These are phyloP conservation scores for Poeciliopsis occidentalis DNA, from an alignment of 2,113 vertebrate species.

Conservation along the genomic window DNA sequence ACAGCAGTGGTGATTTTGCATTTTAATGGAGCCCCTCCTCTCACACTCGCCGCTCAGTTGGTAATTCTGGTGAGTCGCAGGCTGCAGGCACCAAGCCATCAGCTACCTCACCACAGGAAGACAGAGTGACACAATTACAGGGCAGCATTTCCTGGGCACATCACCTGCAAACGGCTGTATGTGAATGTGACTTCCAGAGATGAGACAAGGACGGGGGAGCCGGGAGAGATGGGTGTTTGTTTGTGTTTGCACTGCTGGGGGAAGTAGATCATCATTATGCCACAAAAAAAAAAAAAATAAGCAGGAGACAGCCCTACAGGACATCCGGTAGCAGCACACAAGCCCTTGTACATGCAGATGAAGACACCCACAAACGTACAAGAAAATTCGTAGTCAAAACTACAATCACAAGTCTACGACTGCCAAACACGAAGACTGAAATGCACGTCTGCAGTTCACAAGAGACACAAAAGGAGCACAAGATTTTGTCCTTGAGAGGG, in stretches of 20 bases:
- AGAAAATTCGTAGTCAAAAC: constrained; percentile 10
- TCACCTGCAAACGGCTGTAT: constrained; percentile 71
- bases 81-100: constrained; percentile 48
- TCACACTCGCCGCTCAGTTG: constrained; percentile 39
- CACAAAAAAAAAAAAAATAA: constrained; percentile 16
- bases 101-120: constrained; percentile 65
- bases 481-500: constrained; percentile 76
- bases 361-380: background rate
- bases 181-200: constrained; percentile 64
- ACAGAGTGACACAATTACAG: constrained; percentile 73
- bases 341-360: constrained; percentile 11
- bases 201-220: constrained; percentile 21
- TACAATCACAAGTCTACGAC: background rate
- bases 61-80: constrained; percentile 67
- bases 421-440: constrained; percentile 6
- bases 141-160: constrained; percentile 66
- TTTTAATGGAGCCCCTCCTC: constrained; percentile 73
- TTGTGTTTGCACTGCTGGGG: constrained; percentile 14
- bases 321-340: background rate
- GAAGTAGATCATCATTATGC: constrained; percentile 34
- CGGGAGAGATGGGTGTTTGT: constrained; percentile 24
- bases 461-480: constrained; percentile 21
- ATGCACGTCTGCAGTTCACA: constrained; percentile 12
- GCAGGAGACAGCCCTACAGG: background rate
- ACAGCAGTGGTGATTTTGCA: constrained; percentile 78